A percentile compares a stretch with the other conserved stretches of the same genome.
Conservation (phyloP, 2,888 invertebrate genomes). For the Deladenus siricidicola region DNA sequence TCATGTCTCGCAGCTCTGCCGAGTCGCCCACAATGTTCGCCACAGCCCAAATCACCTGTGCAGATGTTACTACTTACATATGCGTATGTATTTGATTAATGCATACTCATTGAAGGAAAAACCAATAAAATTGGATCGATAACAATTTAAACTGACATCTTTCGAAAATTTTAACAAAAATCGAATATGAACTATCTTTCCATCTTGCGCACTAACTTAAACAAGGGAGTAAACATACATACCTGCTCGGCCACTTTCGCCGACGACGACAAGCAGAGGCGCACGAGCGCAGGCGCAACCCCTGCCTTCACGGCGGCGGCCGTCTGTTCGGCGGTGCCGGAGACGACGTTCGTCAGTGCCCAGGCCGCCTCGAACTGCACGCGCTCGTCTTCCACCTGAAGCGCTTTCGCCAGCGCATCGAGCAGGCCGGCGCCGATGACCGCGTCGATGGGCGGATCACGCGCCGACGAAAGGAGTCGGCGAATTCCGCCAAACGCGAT, state of each 20-base stretch:
- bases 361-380: slow-evolving; percentile 86
- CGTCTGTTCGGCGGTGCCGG: slow-evolving; percentile 84
- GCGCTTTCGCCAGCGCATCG: slow-evolving; percentile 70
- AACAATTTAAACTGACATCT: no score
- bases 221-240: neutral
- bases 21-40: slow-evolving; percentile 83
- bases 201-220: neutral
- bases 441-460: slow-evolving; percentile 79
- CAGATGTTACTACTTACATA: no score
- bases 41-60: slow-evolving; percentile 73
- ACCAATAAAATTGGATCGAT: no score
- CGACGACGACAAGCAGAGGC: slow-evolving; percentile 65
- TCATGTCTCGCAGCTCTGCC: slow-evolving; percentile 68
- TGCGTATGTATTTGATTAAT: no score
- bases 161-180: no score
- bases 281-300: slow-evolving; percentile 73
- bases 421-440: slow-evolving; percentile 78
- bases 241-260: slow-evolving; percentile 70
- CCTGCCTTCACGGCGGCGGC: slow-evolving; percentile 74
- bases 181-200: no score
- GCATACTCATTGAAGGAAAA: no score
- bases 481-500: slow-evolving; percentile 56
- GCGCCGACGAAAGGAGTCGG: slow-evolving; percentile 76
- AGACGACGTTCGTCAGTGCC: slow-evolving; percentile 94
- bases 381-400: slow-evolving; percentile 56